Percentiles rank a stretch among this genome's conserved stretches.
These are phyloP conservation scores for Mamestra configurata DNA, from an alignment of 1,140 invertebrate species.

Conservation along the genomic window DNA sequence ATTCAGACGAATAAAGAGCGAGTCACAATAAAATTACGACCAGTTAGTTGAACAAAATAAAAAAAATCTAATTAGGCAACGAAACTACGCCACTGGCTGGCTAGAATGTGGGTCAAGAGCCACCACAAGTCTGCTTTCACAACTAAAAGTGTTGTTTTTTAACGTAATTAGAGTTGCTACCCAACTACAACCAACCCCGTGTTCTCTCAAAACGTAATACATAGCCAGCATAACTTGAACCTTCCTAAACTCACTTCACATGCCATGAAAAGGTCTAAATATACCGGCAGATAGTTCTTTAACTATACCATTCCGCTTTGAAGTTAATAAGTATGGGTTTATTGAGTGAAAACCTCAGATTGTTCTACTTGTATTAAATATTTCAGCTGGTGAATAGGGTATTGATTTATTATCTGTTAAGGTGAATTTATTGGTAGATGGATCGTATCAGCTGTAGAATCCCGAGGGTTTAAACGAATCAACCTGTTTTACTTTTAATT, in stretches of 20 bases:
- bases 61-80: slow-evolving; percentile 41
- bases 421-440: not conserved
- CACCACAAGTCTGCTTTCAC: slow-evolving; percentile 54
- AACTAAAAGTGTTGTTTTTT: slow-evolving; percentile 67
- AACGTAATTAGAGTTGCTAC: slow-evolving; percentile 68
- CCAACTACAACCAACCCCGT: slow-evolving; percentile 53
- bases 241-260: no score
- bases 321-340: slow-evolving; percentile 41
- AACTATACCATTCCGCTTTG: slow-evolving; percentile 42
- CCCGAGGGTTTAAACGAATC: no score
- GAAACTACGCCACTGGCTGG: slow-evolving; percentile 47
- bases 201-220: slow-evolving; percentile 52
- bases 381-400: slow-evolving; percentile 7
- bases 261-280: not conserved
- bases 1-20: slow-evolving; percentile 6
- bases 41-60: slow-evolving; percentile 23
- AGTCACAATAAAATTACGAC: slow-evolving; percentile 34
- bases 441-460: not conserved
- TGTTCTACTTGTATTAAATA: slow-evolving; percentile 24
- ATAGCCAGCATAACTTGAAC: slow-evolving; percentile 12
- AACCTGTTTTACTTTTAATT: no score
- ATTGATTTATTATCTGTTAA: not conserved
- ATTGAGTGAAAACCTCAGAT: slow-evolving; percentile 44
- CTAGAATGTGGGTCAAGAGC: slow-evolving; percentile 64
- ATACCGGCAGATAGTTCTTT: slow-evolving; percentile 15